A percentile compares a stretch with the other conserved stretches of the same genome.
Evolutionary conservation across 2,797 vertebrate species (phyloP).

Genomic region (Pelobates cultripes): DNA sequence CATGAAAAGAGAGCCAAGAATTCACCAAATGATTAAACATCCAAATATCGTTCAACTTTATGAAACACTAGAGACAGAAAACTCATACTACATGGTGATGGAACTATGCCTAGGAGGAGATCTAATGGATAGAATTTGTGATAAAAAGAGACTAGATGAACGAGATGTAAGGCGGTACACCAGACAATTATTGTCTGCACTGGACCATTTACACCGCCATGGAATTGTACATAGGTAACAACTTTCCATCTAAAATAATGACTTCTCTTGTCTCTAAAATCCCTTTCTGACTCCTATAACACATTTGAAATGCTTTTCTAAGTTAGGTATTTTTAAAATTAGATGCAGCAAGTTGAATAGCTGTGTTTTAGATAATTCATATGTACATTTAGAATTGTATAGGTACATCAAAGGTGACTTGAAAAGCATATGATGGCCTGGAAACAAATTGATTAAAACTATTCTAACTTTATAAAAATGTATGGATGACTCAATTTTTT

Average conservation of each 20-base stretch:
- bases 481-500: too few relatives aligned
- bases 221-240: slow-evolving; percentile 80
- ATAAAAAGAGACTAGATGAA: slow-evolving; percentile 79
- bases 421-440: too few relatives aligned
- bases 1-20: slow-evolving; percentile 81
- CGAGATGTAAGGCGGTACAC: slow-evolving; percentile 79
- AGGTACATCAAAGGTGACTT: too few relatives aligned
- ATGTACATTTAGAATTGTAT: too few relatives aligned
- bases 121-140: slow-evolving; percentile 84
- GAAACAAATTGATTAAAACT: too few relatives aligned
- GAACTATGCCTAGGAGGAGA: slow-evolving; percentile 82
- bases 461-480: too few relatives aligned
- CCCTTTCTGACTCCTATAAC: too few relatives aligned
- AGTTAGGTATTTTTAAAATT: too few relatives aligned
- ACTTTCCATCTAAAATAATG: background rate
- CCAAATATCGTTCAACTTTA: slow-evolving; percentile 79
- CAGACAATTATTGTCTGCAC: slow-evolving; percentile 80
- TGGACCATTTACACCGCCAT: slow-evolving; percentile 78
- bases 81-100: slow-evolving; percentile 87
- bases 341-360: too few relatives aligned
- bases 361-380: too few relatives aligned
- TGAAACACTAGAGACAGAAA: slow-evolving; percentile 83
- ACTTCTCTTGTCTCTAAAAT: too few relatives aligned
- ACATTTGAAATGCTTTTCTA: too few relatives aligned
- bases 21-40: slow-evolving; percentile 85